phyloP scores from a whole-genome alignment of 2,113 vertebrate species.

The Lepisosteus osseus region DNA sequence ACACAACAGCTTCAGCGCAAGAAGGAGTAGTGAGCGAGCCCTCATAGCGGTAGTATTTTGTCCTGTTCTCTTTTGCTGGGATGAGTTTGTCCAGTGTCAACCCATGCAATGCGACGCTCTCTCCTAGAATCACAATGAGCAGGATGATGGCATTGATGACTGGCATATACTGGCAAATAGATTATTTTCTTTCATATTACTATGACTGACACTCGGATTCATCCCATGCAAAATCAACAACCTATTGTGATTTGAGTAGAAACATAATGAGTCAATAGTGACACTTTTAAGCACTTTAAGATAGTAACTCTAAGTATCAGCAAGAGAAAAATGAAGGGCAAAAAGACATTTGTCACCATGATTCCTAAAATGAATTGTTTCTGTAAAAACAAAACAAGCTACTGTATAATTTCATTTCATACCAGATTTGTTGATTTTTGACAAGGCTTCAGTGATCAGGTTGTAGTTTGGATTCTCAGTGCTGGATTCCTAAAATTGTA shows the following conservation, averaged over 20 bases:
- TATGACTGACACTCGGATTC: too few relatives aligned
- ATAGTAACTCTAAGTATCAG: too few relatives aligned
- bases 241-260: too few relatives aligned
- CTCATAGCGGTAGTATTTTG: conserved; percentile 76
- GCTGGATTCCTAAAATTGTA: conserved; percentile 47
- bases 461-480: conserved; percentile 61
- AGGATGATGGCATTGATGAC: too few relatives aligned
- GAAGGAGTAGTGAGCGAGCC: conserved; percentile 87
- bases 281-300: too few relatives aligned
- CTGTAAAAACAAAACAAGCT: conserved; percentile 6
- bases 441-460: conserved; percentile 40
- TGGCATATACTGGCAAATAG: too few relatives aligned
- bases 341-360: too few relatives aligned
- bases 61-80: conserved; percentile 60
- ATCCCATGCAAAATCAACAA: too few relatives aligned
- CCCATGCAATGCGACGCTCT: neutral
- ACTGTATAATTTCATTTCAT: conserved; percentile 18
- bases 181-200: too few relatives aligned
- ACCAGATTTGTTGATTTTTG: conserved; percentile 42
- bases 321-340: too few relatives aligned
- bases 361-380: neutral
- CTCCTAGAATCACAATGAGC: conserved; percentile 42
- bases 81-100: conserved; percentile 68
- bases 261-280: too few relatives aligned
- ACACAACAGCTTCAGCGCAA: conserved; percentile 75